These are phyloP conservation scores for Moxostoma hubbsi DNA, from an alignment of 2,797 vertebrate genomes.

Conservation along the genomic window DNA sequence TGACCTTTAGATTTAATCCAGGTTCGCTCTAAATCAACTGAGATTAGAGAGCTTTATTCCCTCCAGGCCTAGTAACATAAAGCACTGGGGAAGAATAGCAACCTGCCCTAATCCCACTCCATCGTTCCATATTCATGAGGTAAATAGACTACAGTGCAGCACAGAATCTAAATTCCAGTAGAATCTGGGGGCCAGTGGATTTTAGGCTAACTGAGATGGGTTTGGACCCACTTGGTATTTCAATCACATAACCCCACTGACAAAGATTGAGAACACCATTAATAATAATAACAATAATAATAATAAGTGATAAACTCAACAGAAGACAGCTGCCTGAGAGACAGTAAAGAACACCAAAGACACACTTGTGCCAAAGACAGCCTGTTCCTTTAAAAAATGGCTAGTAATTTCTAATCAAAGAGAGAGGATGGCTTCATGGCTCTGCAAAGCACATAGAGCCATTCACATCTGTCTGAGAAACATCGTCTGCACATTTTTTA, in stretches of 20 bases:
- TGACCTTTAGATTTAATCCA: constrained; percentile 83
- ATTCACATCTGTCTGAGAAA: constrained; percentile 32
- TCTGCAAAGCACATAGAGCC: constrained; percentile 18
- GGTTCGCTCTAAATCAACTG: constrained; percentile 78
- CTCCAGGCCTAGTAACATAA: constrained; percentile 45
- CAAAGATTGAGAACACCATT: constrained; percentile 51
- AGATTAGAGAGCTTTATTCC: constrained; percentile 73
- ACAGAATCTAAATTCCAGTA: not conserved
- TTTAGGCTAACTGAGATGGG: not conserved
- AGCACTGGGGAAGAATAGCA: constrained; percentile 39
- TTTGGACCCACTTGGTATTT: constrained; percentile 41
- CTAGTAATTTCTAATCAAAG: constrained; percentile 48
- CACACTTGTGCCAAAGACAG: constrained; percentile 28
- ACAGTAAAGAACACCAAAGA: not conserved
- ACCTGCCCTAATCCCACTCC: constrained; percentile 48
- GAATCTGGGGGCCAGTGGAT: not conserved
- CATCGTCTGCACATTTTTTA: constrained; percentile 7
- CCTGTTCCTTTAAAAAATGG: constrained; percentile 39
- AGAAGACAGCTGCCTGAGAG: constrained; percentile 26
- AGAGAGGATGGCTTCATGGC: constrained; percentile 33
- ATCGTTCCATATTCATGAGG: constrained; percentile 22
- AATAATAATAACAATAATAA: not conserved
- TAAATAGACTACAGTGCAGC: not conserved
- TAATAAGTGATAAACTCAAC: constrained; percentile 49
- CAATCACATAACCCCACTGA: constrained; percentile 52